Evolutionary conservation across 2,113 vertebrate species (phyloP).

Genomic region (Otus sunia): DNA sequence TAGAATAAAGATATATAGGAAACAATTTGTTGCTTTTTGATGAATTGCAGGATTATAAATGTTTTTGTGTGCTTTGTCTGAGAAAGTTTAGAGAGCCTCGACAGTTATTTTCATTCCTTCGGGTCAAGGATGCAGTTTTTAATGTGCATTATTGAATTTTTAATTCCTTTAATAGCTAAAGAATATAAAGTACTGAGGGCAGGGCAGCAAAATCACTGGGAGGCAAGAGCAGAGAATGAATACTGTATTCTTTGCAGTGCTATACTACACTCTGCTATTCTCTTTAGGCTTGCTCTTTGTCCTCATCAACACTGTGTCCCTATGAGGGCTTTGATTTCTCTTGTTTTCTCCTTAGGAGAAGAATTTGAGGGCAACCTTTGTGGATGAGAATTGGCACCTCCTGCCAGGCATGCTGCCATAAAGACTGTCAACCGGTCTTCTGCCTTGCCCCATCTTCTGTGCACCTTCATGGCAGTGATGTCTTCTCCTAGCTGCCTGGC

Average conservation of each 20-base stretch:
- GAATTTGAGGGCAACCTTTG: not conserved
- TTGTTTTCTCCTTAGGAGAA: not conserved
- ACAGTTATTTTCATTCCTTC: conserved; percentile 21
- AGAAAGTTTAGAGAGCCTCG: not conserved
- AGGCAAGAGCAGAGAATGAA: conserved; percentile 26
- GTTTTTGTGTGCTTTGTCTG: conserved; percentile 11
- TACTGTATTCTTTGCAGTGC: conserved; percentile 19
- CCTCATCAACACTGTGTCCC: not conserved
- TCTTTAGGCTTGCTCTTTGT: not conserved
- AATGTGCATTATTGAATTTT: conserved; percentile 36
- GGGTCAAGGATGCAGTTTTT: conserved; percentile 8
- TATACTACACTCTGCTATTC: not conserved
- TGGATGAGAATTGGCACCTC: not conserved
- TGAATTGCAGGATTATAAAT: conserved; percentile 8
- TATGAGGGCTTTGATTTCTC: not conserved
- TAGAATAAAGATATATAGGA: conserved; percentile 30
- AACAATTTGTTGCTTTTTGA: conserved; percentile 28
- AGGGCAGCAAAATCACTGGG: conserved; percentile 21
- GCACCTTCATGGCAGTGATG: not conserved
- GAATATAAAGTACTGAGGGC: conserved; percentile 20
- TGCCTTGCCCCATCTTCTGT: not conserved
- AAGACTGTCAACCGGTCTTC: not conserved
- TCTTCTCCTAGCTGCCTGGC: not conserved
- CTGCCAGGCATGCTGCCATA: accelerated
- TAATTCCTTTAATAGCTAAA: conserved; percentile 35